These are phyloP conservation scores for Calypte anna DNA, from an alignment of 2,113 vertebrate genomes.

Conservation along the genomic window DNA sequence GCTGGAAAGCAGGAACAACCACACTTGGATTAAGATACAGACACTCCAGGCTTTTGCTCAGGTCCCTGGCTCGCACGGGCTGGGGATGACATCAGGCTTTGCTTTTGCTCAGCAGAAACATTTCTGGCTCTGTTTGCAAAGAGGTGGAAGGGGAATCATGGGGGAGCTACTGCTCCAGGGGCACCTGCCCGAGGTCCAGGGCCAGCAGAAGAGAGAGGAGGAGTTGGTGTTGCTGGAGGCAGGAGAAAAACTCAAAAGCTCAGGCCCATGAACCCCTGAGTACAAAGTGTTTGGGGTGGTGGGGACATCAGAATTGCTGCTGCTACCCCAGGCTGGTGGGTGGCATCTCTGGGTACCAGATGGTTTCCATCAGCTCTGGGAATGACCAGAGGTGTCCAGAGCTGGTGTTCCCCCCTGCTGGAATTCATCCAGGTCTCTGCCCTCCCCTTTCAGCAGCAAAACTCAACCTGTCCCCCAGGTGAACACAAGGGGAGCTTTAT, in stretches of 20 bases:
- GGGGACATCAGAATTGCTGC: background rate
- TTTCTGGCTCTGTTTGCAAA: background rate
- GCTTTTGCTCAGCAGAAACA: background rate
- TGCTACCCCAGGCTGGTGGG: accelerated
- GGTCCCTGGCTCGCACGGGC: background rate
- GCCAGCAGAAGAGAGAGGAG: background rate
- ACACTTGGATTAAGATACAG: background rate
- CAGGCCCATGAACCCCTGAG: too few relatives aligned
- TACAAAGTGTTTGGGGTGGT: background rate
- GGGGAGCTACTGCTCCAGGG: background rate
- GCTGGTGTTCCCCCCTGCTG: background rate
- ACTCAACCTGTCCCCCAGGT: background rate
- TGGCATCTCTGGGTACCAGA: background rate
- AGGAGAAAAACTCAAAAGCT: accelerated
- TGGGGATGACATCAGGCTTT: background rate
- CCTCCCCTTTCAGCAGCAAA: background rate
- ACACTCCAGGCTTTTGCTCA: background rate
- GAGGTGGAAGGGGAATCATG: background rate
- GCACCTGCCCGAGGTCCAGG: background rate
- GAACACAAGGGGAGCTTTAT: background rate
- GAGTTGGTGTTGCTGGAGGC: background rate
- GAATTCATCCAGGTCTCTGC: background rate
- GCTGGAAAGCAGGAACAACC: conserved; percentile 19
- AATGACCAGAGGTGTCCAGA: background rate
- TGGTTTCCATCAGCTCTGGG: background rate